Conservation (phyloP, 2,113 vertebrate genomes). For the Nestor notabilis region DNA sequence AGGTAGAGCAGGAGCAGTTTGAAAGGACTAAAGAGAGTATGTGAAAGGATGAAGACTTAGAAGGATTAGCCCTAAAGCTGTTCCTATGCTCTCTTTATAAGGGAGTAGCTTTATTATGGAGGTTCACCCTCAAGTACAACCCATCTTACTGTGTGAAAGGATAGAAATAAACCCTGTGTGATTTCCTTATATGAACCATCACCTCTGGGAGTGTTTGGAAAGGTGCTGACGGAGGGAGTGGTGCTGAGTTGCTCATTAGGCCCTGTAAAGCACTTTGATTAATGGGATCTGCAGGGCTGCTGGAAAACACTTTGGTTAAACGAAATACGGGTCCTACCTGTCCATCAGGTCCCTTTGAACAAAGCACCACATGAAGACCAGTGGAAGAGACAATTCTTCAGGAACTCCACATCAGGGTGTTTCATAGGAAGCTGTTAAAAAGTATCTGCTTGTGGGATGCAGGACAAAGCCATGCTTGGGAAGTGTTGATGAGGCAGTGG, state of each 20-base stretch:
- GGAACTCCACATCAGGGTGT: neutral
- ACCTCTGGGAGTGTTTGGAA: neutral
- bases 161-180: neutral
- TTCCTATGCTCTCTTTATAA: neutral
- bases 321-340: neutral
- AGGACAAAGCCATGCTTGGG: neutral
- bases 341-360: neutral
- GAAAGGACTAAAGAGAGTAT: neutral
- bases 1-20: neutral
- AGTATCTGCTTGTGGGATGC: neutral
- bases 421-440: neutral
- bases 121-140: neutral
- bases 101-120: neutral
- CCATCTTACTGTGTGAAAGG: neutral
- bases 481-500: neutral
- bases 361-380: neutral
- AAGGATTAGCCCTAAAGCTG: neutral
- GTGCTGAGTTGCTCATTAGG: neutral
- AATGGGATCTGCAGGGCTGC: neutral
- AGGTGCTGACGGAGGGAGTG: neutral
- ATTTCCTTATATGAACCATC: neutral
- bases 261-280: neutral
- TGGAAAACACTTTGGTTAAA: neutral
- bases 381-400: neutral
- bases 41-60: neutral